Base-by-base conservation (phyloP, 2,888 invertebrate genomes). In the Cerastis leucographa region DNA sequence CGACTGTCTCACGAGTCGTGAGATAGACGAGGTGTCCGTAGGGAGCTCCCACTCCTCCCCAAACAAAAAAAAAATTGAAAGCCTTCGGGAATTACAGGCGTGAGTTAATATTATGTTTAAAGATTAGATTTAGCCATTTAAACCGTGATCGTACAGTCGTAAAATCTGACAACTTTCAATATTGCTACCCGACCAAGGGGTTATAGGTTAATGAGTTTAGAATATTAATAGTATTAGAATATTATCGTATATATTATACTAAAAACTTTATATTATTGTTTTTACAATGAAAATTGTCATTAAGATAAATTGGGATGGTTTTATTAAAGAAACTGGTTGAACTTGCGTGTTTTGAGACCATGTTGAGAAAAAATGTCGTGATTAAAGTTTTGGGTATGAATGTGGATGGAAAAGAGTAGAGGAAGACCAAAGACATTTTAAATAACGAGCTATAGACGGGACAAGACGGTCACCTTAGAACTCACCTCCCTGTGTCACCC, bases 211-310 rank as follows among this genome's bases (percentile, higher is more conserved):
- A 40, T 51, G 49, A 69, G 56, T 25, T 44, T 2, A 59, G 35
- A 65, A 69, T 81, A 56, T 75, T 75, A 68, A 67, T 74, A 59
- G 1, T 51, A 35, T 56, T 35, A 49, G 44, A 29, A 64, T 68
- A 44, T 35, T 35, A 11, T 59, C 9, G 9, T 64, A 42, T 49
- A n/a, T 29, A 59, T 49, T 35, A 14, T 22, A 25, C 7, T 19
- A 40, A 68, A 79, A 79, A 14, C 7, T 25, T 0, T 5, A n/a
- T 11, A 19, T 59, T 75, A 29, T 44, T 68, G 62, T 25, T 42
- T 49, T 81, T 64, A 49, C 35, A 74, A 68, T 68, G 42, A 81
- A 64, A 59, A 64, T 44, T 81, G 68, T 42, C 65, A 66, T 2
- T 11, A 12, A 42, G n/a, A 69, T 46, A 65, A 73, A 78, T 17